These are phyloP conservation scores for Noctua janthe DNA, from an alignment of 2,888 invertebrate genomes.

Conservation along the genomic window DNA sequence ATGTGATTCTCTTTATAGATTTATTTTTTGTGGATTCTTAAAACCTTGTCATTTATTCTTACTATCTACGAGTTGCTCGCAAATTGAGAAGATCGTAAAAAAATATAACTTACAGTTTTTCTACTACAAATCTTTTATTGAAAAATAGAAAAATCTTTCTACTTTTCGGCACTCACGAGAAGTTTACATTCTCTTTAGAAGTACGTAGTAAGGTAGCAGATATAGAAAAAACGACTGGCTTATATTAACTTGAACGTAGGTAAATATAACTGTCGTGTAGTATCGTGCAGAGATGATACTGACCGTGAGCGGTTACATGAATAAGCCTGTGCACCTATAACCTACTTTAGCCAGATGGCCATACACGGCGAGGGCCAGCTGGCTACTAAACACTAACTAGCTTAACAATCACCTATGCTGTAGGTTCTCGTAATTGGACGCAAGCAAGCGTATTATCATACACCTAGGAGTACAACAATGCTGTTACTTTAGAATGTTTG, in stretches of 20 bases:
- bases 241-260: neutral
- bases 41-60: neutral
- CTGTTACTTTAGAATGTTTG: too few relatives aligned
- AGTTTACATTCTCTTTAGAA: neutral
- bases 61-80: neutral
- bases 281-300: conserved; percentile 13
- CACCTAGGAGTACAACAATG: conserved; percentile 1
- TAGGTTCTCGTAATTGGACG: conserved; percentile 48
- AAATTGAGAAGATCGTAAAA: neutral
- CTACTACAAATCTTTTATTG: neutral
- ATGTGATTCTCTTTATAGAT: neutral
- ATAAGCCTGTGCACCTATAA: conserved; percentile 24
- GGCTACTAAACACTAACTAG: conserved; percentile 55
- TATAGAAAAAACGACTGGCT: neutral
- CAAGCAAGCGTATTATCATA: conserved; percentile 30
- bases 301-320: conserved; percentile 1
- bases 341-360: conserved; percentile 40
- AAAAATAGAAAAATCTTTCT: conserved; percentile 22
- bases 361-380: conserved; percentile 31
- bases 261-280: neutral
- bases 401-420: conserved; percentile 52
- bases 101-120: neutral
- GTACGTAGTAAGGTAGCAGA: neutral
- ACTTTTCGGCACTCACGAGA: neutral
- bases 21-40: neutral